Evolutionary conservation across 1,140 invertebrate species (phyloP), one percentile per base, ranked within the genome.

Genomic region (Dendrolimus punctatus): DNA sequence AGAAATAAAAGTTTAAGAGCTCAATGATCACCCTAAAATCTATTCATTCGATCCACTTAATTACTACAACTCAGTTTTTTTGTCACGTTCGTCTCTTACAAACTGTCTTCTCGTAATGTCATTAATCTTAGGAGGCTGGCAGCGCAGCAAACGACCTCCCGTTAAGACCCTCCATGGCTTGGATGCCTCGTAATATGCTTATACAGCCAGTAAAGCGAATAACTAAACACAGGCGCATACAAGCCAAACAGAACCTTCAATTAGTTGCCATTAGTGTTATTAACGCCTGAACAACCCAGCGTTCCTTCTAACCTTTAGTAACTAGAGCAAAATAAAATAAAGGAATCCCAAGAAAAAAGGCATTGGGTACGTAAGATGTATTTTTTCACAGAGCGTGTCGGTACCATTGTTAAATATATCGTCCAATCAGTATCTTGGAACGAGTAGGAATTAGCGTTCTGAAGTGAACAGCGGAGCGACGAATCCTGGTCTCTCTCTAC

Each of bases 391-490:
- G 66, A 75, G 62, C 67, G 73, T 73, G 68, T 75, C 72, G 66
- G 75, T 78, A 74, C 72, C 71, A 79, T 76, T 81, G 71, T 82
- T 83, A 79, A 86, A 86, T 83, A 86, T 85, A 82, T 83, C 71
- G 78, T 80, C 80, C 81, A 86, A 86, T 86, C 79, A 86, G 81
- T 79, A 79, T 73, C 70, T 66, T 55, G 62, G 66, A 67, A 69
- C 68, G 72, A 67, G 60, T 57, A 79, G 74, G 67, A 84, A 81
- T 81, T 84, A 84, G 73, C 76, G 80, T 80, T 76, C 57, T 62
- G 67, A 73, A 80, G 62, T 60, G 69, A 79, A 72, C 67, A 67
- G 58, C 69, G 51, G 62, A 68, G 62, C 62, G 67, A 68, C 70
- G 73, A 75, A 70, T 76, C 76, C 64, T 67, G 70, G 71, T 78